phyloP scores from a whole-genome alignment of 1,140 invertebrate species.

The Parasteatoda tepidariorum region DNA sequence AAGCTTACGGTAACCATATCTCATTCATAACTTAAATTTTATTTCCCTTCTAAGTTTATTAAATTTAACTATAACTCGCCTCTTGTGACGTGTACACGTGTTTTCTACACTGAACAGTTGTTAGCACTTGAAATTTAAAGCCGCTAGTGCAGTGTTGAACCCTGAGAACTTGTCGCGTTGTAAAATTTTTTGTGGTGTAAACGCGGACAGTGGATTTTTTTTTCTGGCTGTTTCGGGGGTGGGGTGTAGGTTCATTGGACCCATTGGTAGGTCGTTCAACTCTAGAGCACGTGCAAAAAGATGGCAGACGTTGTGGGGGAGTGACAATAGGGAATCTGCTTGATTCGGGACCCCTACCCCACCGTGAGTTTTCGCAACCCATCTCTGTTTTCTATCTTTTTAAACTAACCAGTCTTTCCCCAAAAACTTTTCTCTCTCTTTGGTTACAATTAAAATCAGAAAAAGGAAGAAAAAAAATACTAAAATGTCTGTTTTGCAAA shows the following conservation, averaged over 20 bases:
- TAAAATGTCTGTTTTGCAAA: background rate
- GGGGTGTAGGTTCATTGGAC: conserved; percentile 48
- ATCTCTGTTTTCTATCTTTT: conserved; percentile 21
- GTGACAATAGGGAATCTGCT: conserved; percentile 53
- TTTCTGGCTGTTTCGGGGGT: conserved; percentile 14
- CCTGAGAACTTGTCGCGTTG: background rate
- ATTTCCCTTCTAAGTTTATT: too few relatives aligned
- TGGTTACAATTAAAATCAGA: background rate
- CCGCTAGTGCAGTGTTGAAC: background rate
- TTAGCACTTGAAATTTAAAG: background rate
- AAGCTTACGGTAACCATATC: too few relatives aligned
- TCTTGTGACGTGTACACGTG: too few relatives aligned
- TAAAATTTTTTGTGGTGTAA: conserved; percentile 35
- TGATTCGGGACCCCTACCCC: conserved; percentile 16
- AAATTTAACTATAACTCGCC: too few relatives aligned
- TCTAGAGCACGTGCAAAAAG: conserved; percentile 44
- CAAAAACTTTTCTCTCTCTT: too few relatives aligned
- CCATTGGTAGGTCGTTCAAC: conserved; percentile 45
- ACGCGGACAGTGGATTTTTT: background rate
- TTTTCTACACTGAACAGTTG: background rate
- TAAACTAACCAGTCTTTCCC: background rate
- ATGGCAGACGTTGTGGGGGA: conserved; percentile 55
- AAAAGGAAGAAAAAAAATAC: background rate
- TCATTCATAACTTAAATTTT: too few relatives aligned
- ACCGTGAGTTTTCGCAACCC: background rate